phyloP scores from a whole-genome alignment of 1,140 invertebrate genomes.

The Vanessa atalanta region DNA sequence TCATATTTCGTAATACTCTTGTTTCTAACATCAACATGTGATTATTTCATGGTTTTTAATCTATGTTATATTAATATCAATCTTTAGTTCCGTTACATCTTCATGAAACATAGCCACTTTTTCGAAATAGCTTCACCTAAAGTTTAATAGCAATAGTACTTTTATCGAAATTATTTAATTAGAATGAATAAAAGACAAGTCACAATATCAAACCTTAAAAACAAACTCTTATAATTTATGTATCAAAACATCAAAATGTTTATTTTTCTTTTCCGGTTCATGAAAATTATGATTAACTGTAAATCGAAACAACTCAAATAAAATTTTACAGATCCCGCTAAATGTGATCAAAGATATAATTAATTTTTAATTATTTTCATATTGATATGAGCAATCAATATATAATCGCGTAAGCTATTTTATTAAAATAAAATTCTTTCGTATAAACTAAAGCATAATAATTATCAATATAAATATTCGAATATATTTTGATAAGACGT shows the following conservation, averaged over 20 bases:
- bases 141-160: constrained; percentile 58
- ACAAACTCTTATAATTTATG: constrained; percentile 51
- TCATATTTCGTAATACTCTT: constrained; percentile 32
- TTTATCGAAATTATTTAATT: constrained; percentile 55
- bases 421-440: too few relatives aligned
- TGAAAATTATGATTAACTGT: constrained; percentile 44
- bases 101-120: constrained; percentile 50
- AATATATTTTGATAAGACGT: too few relatives aligned
- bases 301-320: background rate
- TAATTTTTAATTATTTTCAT: too few relatives aligned
- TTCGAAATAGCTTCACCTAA: constrained; percentile 57
- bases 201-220: constrained; percentile 73
- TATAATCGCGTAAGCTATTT: too few relatives aligned
- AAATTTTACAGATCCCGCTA: background rate
- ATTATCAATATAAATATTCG: too few relatives aligned
- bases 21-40: constrained; percentile 39
- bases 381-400: too few relatives aligned
- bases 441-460: too few relatives aligned
- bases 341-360: too few relatives aligned
- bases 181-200: constrained; percentile 60
- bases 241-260: constrained; percentile 63
- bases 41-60: constrained; percentile 38
- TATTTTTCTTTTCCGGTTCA: constrained; percentile 42
- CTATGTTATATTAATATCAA: constrained; percentile 31
- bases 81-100: constrained; percentile 32